Base-by-base conservation (phyloP, 1,140 invertebrate genomes). In the Rhyzopertha dominica region DNA sequence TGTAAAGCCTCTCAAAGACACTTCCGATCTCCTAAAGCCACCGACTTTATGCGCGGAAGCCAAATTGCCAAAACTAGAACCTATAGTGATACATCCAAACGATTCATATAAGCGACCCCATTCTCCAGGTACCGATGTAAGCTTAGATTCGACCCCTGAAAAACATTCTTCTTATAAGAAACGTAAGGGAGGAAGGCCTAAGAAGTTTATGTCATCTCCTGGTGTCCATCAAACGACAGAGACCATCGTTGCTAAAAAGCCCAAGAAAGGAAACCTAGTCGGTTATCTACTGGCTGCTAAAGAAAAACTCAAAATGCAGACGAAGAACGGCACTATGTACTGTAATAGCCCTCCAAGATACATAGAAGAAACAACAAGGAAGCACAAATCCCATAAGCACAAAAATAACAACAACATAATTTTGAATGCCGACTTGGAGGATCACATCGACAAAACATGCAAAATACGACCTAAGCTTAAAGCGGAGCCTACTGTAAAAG, bases 201-300 rank as follows among this genome's bases (percentile, higher is more conserved):
- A 84, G 40, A 89, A 88, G 57, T 70, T 85, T 14, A 76, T 74
- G 62, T 74, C 78, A 29, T 76, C 75, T 43, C 77, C 73, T 12
- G 78, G 73, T 43, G 79, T 74, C 32, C 70, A 62, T 25, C 68
- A 72, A 14, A 75, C 77, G 18, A 80, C 76, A 31, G 85, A 88
- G 67, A 89, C 85, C 0, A 87, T 89, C 36, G 85, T 89, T 8
- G 82, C 86, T 1, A 89, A 87, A 59, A 87, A 87, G 63, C 74
- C 79, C 0, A 81, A 81, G 51, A 81, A 79, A 32, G 77, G 71
- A 47, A 76, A 73, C 51, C 63, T 83, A 0, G 79, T 82, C 3
- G 77, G 79, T 1, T 80, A 80, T 51, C 57, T 84, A 20, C 53
- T 83, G 31, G 74, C 72, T 4, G 75, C 79, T 2, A 82, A 81